A percentile compares a stretch with the other conserved stretches of the same genome.
These are phyloP conservation scores for Electrophaes corylata DNA, from an alignment of 2,888 invertebrate species.

Conservation along the genomic window DNA sequence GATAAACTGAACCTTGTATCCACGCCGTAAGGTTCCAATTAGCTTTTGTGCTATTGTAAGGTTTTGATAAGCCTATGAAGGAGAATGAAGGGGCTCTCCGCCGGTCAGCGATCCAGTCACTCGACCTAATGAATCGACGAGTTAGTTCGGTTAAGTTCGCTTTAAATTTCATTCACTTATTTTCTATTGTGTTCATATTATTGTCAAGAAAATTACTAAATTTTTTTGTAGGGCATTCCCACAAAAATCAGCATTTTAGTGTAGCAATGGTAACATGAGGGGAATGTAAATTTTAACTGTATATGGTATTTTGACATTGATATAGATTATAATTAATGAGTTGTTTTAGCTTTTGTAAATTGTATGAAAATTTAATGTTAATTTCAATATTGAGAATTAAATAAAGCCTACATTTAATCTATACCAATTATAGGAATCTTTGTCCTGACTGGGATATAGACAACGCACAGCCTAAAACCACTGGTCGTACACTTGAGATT, in stretches of 20 bases:
- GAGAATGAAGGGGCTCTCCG: slow-evolving; percentile 63
- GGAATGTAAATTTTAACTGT: not conserved
- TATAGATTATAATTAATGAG: not conserved
- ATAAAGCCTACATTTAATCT: no score
- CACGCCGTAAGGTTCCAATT: slow-evolving; percentile 45
- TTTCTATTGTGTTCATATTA: not conserved
- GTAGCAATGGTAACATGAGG: not conserved
- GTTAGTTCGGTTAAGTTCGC: slow-evolving; percentile 37
- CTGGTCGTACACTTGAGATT: no score
- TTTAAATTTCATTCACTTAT: slow-evolving; percentile 27
- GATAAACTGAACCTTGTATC: slow-evolving; percentile 33
- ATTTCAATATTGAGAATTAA: no score
- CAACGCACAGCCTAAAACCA: no score
- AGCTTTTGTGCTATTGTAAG: slow-evolving; percentile 44
- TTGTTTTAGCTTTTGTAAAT: no score
- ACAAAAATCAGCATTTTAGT: not conserved
- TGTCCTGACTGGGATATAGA: no score
- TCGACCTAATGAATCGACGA: slow-evolving; percentile 70
- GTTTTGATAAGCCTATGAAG: slow-evolving; percentile 60
- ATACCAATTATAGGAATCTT: no score
- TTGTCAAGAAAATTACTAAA: not conserved
- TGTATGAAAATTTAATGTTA: no score
- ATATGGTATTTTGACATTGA: not conserved
- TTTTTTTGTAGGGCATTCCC: not conserved
- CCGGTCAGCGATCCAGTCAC: slow-evolving; percentile 60